Base-by-base conservation (phyloP, 2,113 vertebrate species). In the Lagopus leucura region DNA sequence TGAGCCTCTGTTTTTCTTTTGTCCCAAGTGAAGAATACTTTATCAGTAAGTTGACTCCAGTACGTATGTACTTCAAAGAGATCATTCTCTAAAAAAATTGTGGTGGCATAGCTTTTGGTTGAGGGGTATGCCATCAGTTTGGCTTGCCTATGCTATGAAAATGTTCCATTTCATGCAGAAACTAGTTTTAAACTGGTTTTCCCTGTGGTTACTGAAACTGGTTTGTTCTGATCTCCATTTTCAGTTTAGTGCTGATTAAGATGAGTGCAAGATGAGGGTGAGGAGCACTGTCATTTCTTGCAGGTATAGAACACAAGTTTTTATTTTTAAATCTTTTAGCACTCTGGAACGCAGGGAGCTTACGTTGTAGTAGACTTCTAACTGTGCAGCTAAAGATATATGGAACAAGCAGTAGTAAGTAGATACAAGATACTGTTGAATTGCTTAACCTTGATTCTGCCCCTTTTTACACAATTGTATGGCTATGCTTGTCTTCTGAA, bases 101-200 rank as follows among this genome's bases (percentile, higher is more conserved):
- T 19, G 48, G 36, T 22, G 80, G 11, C 38, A 11, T 15, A 27
- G 57, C 20, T 74, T 81, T 81, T 55, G 7, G 11, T 77, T 7
- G 3, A 81, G 79, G 28, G 22, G 1, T 65, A 30, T 64, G 11
- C 7, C 9, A 28, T 69, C 1, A 0, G 0, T 75, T 75, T 84
- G 69, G 27, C 45, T 69, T 82, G 36, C 18, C 47, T 78, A 0
- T 65, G 22, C 38, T 82, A 19, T 82, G 71, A 82, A 94, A 86
- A 75, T 84, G 8, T 69, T 88, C 40, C 25, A 0, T 90, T 94
- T 84, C 77, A 34, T 82, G 48, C 4, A 2, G 61, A 87, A 95
- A 84, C 82, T 72, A 70, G 71, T 90, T 95, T 85, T 76, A 76
- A 95, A 93, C 86, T 93, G 86, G 66, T 93, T 93, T 94, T 87